Evolutionary conservation across 2,113 vertebrate genomes (phyloP), one percentile per base, ranked within the genome.

Genomic region (Phyllostomus discolor): DNA sequence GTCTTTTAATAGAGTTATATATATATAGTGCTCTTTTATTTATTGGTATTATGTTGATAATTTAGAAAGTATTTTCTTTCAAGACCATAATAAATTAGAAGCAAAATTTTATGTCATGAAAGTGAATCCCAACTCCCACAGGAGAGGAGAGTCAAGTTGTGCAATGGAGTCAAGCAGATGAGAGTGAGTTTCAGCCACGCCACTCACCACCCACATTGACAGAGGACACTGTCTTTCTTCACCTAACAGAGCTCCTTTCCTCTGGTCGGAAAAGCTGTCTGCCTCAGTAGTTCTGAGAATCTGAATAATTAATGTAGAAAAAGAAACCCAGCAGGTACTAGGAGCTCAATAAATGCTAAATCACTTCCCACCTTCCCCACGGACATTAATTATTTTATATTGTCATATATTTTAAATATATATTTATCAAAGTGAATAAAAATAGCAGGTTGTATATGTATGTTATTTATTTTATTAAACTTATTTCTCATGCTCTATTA

Each of bases 101-200:
- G 46, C 4, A 59, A 33, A 20, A 11, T 17, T 85, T 52, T 52
- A 69, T 54, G 9, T 54, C 12, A 54, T 41, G 17, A 24, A 86
- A 62, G n/a, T 81, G 12, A 82, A 94, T 33, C 4, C 0, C 10
- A 19, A 75, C 7, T 92, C 12, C 7, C 28, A 4, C 22, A 26
- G 24, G 28, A 70, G 52, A 76, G n/a, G 1, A 14, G 35, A 28
- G 11, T 15, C 2, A 10, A 72, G 24, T 15, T 52, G 4, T 4
- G 8, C 31, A 12, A 78, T 33, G 19, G 33, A 69, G 4, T 46
- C 10, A 8, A n/a, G 41, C 3, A n/a, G 5, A 31, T 33, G 22
- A 41, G 12, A 26, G 46, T 2, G n/a, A 41, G 8, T 14, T 11
- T 33, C 5, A 20, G 1, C 2, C 15, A 66, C 6, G n/a, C 1